A percentile compares a stretch with the other conserved stretches of the same genome.
phyloP scores from a whole-genome alignment of 2,888 invertebrate genomes.

The Parthenolecanium corni region DNA sequence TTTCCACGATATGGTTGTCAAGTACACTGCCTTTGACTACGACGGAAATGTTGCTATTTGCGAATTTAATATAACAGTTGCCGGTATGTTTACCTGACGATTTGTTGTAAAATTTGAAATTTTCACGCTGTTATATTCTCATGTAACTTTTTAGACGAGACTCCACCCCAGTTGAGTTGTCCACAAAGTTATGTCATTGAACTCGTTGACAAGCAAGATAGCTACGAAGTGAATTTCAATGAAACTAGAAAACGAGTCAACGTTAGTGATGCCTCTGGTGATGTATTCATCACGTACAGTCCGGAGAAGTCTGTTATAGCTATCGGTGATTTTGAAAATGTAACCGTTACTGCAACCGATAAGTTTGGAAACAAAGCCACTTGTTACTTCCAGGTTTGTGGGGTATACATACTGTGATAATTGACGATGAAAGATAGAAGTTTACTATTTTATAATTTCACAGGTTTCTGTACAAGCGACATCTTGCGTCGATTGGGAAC shows the following conservation, averaged over 20 bases:
- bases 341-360: constrained; percentile 79
- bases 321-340: constrained; percentile 80
- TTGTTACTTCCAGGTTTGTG: constrained; percentile 75
- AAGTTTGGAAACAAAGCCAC: constrained; percentile 75
- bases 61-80: constrained; percentile 88
- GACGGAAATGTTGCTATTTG: constrained; percentile 97
- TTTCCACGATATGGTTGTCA: constrained; percentile 82
- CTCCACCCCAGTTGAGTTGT: constrained; percentile 78
- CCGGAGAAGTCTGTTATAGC: constrained; percentile 75
- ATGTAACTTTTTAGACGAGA: constrained; percentile 52
- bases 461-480: constrained; percentile 80
- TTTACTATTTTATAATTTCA: not conserved
- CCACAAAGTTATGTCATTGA: constrained; percentile 91
- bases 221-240: constrained; percentile 81
- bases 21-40: constrained; percentile 92
- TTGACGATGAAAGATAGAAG: not conserved
- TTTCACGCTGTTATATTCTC: not conserved
- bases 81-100: constrained; percentile 44
- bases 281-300: constrained; percentile 67
- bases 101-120: not conserved
- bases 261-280: constrained; percentile 76
- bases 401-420: not conserved
- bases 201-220: constrained; percentile 76
- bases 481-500: constrained; percentile 88
- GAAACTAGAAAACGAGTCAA: constrained; percentile 75